Evolutionary conservation across 2,113 vertebrate genomes (phyloP).

Genomic region (Chelonoidis abingdonii): DNA sequence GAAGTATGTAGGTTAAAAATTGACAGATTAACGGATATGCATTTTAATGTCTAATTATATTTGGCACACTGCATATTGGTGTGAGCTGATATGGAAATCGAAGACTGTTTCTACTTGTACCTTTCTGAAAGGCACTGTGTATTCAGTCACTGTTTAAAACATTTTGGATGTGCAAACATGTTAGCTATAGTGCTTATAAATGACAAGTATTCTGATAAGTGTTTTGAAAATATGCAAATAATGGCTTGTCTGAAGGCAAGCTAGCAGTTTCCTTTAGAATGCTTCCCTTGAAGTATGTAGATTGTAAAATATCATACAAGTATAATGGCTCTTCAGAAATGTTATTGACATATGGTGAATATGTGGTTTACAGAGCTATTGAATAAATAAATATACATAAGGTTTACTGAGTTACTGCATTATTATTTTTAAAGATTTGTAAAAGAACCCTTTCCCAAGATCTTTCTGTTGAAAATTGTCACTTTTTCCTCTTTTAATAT

Average conservation of each 20-base stretch:
- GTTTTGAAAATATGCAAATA: not conserved
- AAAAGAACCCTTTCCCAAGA: not conserved
- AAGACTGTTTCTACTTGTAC: not conserved
- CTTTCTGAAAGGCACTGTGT: not conserved
- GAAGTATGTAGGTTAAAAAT: conserved; percentile 41
- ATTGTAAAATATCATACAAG: accelerated
- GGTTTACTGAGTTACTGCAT: not conserved
- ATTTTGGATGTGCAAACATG: conserved; percentile 28
- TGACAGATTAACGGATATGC: not conserved
- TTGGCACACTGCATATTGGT: not conserved
- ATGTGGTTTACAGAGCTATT: accelerated
- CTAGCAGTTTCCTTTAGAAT: not conserved
- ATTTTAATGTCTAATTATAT: not conserved
- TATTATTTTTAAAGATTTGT: not conserved
- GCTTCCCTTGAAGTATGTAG: not conserved
- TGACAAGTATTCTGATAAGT: not conserved
- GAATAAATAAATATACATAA: not conserved
- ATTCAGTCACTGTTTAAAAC: conserved; percentile 53
- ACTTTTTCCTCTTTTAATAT: not conserved
- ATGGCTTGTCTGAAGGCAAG: not conserved
- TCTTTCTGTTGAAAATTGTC: not conserved
- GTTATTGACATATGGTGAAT: not conserved
- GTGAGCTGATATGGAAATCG: not conserved
- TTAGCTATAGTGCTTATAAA: conserved; percentile 9
- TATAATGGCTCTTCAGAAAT: not conserved